Conservation (phyloP, 2,113 vertebrate species). For the Corapipo altera region DNA sequence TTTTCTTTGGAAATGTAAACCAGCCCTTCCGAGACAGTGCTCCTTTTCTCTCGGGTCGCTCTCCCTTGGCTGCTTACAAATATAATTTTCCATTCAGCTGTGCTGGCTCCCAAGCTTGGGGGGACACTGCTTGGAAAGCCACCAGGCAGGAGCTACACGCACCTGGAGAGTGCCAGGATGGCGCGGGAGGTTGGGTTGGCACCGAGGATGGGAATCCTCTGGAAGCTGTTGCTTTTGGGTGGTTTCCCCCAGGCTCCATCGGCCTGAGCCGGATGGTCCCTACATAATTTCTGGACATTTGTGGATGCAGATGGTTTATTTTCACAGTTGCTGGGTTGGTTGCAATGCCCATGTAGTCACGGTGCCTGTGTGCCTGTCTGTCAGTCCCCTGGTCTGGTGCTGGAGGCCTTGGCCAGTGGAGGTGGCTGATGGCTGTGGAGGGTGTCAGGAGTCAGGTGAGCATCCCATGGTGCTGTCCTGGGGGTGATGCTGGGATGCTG, state of each 20-base stretch:
- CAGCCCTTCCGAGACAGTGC: not conserved
- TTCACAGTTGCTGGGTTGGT: not conserved
- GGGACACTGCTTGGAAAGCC: not conserved
- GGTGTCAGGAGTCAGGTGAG: rapidly evolving
- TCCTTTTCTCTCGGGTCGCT: not conserved
- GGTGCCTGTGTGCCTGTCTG: rapidly evolving
- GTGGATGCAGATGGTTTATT: not conserved
- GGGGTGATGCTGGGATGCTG: not conserved
- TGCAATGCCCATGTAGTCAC: not conserved
- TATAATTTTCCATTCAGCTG: not conserved
- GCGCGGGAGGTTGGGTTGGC: not conserved
- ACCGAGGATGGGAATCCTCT: not conserved
- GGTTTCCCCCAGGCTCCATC: not conserved
- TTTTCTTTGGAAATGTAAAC: conserved; percentile 46
- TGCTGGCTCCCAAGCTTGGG: not conserved
- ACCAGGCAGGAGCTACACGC: not conserved
- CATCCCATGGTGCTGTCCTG: rapidly evolving
- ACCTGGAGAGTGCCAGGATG: not conserved
- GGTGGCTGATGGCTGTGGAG: not conserved
- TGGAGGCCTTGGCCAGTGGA: not conserved
- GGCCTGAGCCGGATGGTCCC: not conserved
- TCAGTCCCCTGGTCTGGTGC: not conserved
- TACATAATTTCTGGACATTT: rapidly evolving
- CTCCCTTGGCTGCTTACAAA: not conserved
- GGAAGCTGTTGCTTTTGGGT: not conserved